phyloP scores from a whole-genome alignment of 2,797 vertebrate species.

The Acanthiza pusilla region DNA sequence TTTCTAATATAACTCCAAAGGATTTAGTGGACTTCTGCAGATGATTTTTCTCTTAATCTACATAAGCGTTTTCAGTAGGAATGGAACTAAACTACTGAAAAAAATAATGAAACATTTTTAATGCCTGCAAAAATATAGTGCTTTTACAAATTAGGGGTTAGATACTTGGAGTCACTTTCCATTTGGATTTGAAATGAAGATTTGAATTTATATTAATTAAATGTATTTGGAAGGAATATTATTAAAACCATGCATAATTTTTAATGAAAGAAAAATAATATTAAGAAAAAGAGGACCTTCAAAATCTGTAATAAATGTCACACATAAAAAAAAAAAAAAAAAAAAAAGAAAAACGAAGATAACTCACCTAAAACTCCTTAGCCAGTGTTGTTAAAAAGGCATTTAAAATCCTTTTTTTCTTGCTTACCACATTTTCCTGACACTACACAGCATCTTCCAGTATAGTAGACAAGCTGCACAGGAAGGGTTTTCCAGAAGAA shows the following conservation, averaged over 20 bases:
- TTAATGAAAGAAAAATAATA: not conserved
- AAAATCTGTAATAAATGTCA: not conserved
- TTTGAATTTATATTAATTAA: not conserved
- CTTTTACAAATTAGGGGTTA: not conserved
- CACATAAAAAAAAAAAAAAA: too few species aligned
- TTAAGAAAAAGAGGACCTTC: not conserved
- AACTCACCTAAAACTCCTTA: rapidly evolving
- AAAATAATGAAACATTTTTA: not conserved
- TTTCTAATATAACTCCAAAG: not conserved
- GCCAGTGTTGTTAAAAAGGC: not conserved
- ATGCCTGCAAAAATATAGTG: not conserved
- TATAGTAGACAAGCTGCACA: not conserved
- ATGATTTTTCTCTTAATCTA: not conserved
- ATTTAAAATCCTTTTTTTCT: not conserved
- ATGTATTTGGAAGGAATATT: not conserved
- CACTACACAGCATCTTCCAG: rapidly evolving
- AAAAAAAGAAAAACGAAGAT: too few species aligned
- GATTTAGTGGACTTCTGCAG: not conserved
- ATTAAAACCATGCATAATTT: not conserved
- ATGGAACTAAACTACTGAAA: not conserved
- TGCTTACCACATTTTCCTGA: not conserved
- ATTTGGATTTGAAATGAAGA: not conserved
- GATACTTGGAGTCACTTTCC: not conserved
- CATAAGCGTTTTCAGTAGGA: not conserved
- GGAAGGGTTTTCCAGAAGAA: not conserved